phyloP scores from a whole-genome alignment of 37 sponge, comb jelly and placozoan species.

The Mnemiopsis leidyi region DNA sequence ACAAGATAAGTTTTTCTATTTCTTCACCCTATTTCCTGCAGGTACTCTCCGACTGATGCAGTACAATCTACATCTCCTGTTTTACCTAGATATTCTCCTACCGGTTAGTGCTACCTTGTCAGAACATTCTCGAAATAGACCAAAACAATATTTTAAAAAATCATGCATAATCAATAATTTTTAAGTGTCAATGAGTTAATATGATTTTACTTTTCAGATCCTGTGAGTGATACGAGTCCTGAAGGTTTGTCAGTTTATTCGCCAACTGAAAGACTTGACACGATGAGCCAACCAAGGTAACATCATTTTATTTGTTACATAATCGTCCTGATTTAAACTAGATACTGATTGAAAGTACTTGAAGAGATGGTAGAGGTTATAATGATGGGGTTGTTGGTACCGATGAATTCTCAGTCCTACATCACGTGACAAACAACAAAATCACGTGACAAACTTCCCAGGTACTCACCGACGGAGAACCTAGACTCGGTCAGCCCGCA shows the following conservation, averaged over 20 bases:
- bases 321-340: too few species aligned
- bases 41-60: conserved; percentile 23
- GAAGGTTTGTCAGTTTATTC: background rate
- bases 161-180: too few species aligned
- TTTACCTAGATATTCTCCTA: conserved; percentile 7
- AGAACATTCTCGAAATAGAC: too few species aligned
- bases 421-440: background rate
- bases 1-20: too few species aligned
- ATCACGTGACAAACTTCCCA: background rate
- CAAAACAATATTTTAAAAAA: too few species aligned
- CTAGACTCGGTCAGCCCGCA: conserved; percentile 44
- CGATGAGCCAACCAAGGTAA: background rate
- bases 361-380: too few species aligned
- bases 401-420: too few species aligned
- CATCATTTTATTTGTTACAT: too few species aligned
- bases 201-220: background rate
- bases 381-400: too few species aligned
- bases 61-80: background rate
- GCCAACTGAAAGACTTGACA: background rate
- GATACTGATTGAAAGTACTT: too few species aligned
- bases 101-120: background rate
- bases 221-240: background rate
- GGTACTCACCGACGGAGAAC: conserved; percentile 24
- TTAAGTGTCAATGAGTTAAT: too few species aligned
- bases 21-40: too few species aligned